These are phyloP conservation scores for Embiotoca jacksoni DNA, from an alignment of 2,113 vertebrate species.

Conservation along the genomic window DNA sequence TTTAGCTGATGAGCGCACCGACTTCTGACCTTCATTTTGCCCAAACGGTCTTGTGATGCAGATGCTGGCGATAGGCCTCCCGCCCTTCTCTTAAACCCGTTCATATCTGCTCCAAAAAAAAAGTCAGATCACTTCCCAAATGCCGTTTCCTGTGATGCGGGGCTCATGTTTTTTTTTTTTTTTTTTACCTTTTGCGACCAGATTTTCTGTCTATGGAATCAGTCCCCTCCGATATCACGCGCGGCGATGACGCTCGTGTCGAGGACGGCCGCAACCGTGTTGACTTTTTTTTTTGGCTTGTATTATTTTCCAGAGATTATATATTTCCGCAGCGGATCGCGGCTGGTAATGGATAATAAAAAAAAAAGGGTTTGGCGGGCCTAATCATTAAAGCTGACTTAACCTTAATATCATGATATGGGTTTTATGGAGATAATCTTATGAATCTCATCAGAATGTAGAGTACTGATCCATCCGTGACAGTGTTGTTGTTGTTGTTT, in stretches of 20 bases:
- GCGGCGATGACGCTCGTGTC: slow-evolving; percentile 1
- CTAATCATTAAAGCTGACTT: slow-evolving; percentile 71
- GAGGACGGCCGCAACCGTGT: no score
- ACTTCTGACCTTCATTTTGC: slow-evolving; percentile 37
- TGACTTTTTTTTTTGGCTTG: slow-evolving; percentile 13
- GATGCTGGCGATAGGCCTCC: slow-evolving; percentile 3
- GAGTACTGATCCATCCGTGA: slow-evolving; percentile 5
- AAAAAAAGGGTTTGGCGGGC: slow-evolving; percentile 28
- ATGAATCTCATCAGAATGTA: slow-evolving; percentile 46
- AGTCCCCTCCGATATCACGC: slow-evolving; percentile 36
- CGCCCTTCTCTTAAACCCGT: slow-evolving; percentile 38
- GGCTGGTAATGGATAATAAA: slow-evolving; percentile 66
- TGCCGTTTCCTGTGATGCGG: slow-evolving; percentile 22
- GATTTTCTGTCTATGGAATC: slow-evolving; percentile 45
- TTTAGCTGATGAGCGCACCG: slow-evolving; percentile 22
- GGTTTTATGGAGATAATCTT: slow-evolving; percentile 57
- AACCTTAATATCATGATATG: slow-evolving; percentile 75
- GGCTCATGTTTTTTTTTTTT: slow-evolving; percentile 2
- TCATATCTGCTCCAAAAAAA: slow-evolving; percentile 34
- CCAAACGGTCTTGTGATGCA: slow-evolving; percentile 30
- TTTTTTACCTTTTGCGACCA: slow-evolving; percentile 56
- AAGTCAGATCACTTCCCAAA: slow-evolving; percentile 58
- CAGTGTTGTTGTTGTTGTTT: no score
- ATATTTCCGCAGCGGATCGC: slow-evolving; percentile 60
- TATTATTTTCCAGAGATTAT: slow-evolving; percentile 64